Percentiles rank a stretch among this genome's conserved stretches.
phyloP scores from a whole-genome alignment of 2,888 invertebrate genomes.

The Leuctra nigra region DNA sequence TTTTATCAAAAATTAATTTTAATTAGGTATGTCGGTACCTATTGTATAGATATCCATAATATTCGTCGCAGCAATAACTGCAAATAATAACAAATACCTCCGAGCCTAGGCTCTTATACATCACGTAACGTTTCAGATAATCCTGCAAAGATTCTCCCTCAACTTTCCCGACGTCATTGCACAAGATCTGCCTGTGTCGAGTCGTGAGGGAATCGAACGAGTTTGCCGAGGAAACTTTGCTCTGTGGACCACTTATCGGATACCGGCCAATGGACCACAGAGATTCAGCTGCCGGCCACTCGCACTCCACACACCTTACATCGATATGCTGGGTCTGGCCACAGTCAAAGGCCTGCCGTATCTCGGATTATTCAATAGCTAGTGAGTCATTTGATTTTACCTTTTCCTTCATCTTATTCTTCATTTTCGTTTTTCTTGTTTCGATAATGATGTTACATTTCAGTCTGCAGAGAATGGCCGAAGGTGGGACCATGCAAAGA shows the following conservation, averaged over 20 bases:
- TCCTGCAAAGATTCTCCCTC: neutral
- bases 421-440: too few species aligned
- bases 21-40: too few species aligned
- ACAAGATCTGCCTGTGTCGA: neutral
- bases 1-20: too few species aligned
- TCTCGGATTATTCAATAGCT: neutral
- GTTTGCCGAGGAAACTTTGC: constrained; percentile 11
- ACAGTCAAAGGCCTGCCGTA: constrained; percentile 2
- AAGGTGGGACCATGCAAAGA: neutral
- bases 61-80: too few species aligned
- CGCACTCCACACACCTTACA: neutral
- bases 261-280: neutral
- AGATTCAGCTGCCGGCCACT: neutral
- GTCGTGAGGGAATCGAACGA: neutral
- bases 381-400: too few species aligned
- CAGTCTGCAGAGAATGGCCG: constrained; percentile 10
- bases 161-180: neutral
- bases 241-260: neutral
- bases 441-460: too few species aligned
- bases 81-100: too few species aligned
- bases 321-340: neutral
- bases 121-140: neutral
- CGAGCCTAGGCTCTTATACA: too few species aligned
- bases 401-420: too few species aligned
- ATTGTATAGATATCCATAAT: too few species aligned